Base-by-base conservation (phyloP, 2,888 invertebrate species). In the Drepana falcataria region DNA sequence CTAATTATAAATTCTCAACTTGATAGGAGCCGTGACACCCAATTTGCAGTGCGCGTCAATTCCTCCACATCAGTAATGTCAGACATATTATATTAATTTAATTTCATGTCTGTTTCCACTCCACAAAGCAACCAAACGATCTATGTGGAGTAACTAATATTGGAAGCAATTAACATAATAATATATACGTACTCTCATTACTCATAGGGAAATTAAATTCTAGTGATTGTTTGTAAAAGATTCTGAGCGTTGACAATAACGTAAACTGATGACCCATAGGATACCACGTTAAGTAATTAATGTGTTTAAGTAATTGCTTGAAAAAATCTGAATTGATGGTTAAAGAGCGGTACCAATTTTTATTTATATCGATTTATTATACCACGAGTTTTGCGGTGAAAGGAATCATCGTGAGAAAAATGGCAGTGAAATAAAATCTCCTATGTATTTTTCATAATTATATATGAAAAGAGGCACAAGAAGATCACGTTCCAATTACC, bases 101-200 rank as follows among this genome's bases (percentile, higher is more conserved):
- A 53, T 56, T 56, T 49, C 51, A 49, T 52, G 51, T 41, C 47
- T 35, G 41, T 48, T 55, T 57, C 54, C 55, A 57, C 53, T 48
- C 54, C 51, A 51, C 53, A 54, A 55, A 53, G 57, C 54, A 48
- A 48, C 48, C 41, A 51, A 56, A 56, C 53, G 53, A 53, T 35
- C 55, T 37, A 48, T 21, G 48, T 53, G 51, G 51, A 53, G 51
- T 35, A 51, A 51, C 55, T 53, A 34, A 56, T 56, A 56, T 51
- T 53, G 41, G 51, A 41, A 54, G 35, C 51, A 57, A 59, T 59
- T 55, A 55, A 53, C 53, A 53, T 51, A 54, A 51, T 57, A 48
- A 56, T 48, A 35, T 48, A 52, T 48, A 57, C 56, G 58, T 58
- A 60, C 21, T 21, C 21, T 21, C 21, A 21, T 21, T 21, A 55